Base-by-base conservation (phyloP, 2,113 vertebrate species). In the Thamnophis sirtalis region DNA sequence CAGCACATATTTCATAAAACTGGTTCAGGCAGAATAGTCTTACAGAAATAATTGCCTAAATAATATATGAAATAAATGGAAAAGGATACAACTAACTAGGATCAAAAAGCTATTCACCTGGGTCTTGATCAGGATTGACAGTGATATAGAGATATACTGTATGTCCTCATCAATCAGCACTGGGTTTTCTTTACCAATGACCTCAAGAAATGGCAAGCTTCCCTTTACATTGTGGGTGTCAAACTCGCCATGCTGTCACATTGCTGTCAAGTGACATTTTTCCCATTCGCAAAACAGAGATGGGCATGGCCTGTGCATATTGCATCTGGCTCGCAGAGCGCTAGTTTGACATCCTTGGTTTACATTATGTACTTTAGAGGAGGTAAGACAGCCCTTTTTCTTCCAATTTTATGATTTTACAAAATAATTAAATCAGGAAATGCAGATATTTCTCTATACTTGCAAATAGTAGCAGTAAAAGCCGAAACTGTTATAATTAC, bases 271-370 rank as follows among this genome's bases (percentile, higher is more conserved):
- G 7, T 58, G 56, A 58, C 2, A 24, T 26, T 58, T 58, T 58
- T 26, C 22, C 56, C 1, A 58, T 58, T 58, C 2, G 0, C 3
- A 22, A 22, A 58, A 58, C 56, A 9, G 56, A 22, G 22, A 24
- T 26, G 8, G 22, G 56, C 0, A 0, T 58, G 22, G 56, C 22
- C 22, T 26, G 8, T 8, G 2, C 22, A 58, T 58, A 8, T 7
- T 7, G 3, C 56, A 58, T 58, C 22, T 0, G 0, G 56, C 56
- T 22, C 1, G 0, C 22, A 58, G 8, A 8, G 22, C 22, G 0
- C 8, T 8, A 58, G 22, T 58, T 58, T 58, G 56, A 58, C 56
- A 58, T 24, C 8, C 22, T 22, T 58, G 56, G 22, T 58, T 58
- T 58, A 80, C 17, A 19, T 9, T 15, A 80, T 80, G 73, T 43